A percentile compares a stretch with the other conserved stretches of the same genome.
Evolutionary conservation across 1,140 invertebrate genomes (phyloP).

Genomic region (Yoshiicerus persimilis): DNA sequence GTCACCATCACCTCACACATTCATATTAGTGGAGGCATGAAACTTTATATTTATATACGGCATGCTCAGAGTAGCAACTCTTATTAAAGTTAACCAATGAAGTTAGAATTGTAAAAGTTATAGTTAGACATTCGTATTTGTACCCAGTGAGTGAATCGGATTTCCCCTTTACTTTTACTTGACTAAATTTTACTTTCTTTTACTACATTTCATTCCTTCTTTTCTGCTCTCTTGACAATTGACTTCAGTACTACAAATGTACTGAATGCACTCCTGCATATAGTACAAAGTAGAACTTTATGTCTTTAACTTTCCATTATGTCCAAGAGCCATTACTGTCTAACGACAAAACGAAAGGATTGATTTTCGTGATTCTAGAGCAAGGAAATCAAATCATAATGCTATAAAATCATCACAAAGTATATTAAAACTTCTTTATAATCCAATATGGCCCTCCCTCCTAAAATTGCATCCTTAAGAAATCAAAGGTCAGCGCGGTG

Average conservation of each 20-base stretch:
- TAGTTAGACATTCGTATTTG: neutral
- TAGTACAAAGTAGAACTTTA: neutral
- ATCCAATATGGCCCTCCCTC: neutral
- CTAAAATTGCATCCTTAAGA: neutral
- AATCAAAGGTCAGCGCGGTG: neutral
- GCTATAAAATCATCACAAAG: neutral
- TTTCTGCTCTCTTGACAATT: neutral
- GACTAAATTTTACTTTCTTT: neutral
- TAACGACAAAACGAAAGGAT: neutral
- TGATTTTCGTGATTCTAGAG: neutral
- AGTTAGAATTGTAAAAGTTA: neutral
- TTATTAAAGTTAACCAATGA: neutral
- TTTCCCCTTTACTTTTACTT: neutral
- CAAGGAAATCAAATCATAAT: neutral
- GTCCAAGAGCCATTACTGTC: neutral
- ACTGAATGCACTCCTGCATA: neutral
- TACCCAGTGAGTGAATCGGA: neutral
- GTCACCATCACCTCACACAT: conserved; percentile 8
- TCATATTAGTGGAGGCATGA: too few species aligned
- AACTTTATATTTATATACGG: too few species aligned
- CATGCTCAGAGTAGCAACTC: neutral
- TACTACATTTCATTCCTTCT: neutral
- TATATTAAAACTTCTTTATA: neutral
- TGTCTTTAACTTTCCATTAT: neutral
- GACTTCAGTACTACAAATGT: neutral